Conservation (phyloP, 2,888 invertebrate genomes). For the Alviniconcha strummeri region DNA sequence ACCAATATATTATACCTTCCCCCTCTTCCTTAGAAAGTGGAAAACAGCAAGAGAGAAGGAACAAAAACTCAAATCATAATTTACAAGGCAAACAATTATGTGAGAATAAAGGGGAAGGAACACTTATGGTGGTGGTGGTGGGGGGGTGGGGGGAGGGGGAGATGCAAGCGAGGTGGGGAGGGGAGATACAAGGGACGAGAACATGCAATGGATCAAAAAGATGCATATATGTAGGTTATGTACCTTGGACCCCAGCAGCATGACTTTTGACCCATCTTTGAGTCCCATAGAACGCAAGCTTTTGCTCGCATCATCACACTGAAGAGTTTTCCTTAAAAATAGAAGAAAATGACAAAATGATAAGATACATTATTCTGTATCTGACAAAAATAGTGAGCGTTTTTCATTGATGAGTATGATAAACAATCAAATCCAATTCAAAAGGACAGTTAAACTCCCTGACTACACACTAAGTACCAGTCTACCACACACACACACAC, state of each 20-base stretch:
- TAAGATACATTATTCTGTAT: too few species aligned
- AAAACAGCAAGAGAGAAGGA: background rate
- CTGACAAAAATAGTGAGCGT: too few species aligned
- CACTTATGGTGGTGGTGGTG: background rate
- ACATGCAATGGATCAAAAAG: background rate
- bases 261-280: slow-evolving; percentile 15
- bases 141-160: background rate
- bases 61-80: background rate
- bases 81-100: background rate
- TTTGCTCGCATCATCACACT: background rate
- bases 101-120: background rate
- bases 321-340: slow-evolving; percentile 7
- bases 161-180: background rate
- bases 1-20: too few species aligned
- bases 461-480: too few species aligned
- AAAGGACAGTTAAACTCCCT: too few species aligned
- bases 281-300: slow-evolving; percentile 1
- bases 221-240: background rate
- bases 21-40: too few species aligned
- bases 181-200: background rate
- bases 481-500: too few species aligned
- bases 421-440: too few species aligned
- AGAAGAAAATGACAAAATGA: too few species aligned
- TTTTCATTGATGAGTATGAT: too few species aligned
- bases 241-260: slow-evolving; percentile 23